Evolutionary conservation across 2,888 invertebrate genomes (phyloP).

Genomic region (Mythimna impura): DNA sequence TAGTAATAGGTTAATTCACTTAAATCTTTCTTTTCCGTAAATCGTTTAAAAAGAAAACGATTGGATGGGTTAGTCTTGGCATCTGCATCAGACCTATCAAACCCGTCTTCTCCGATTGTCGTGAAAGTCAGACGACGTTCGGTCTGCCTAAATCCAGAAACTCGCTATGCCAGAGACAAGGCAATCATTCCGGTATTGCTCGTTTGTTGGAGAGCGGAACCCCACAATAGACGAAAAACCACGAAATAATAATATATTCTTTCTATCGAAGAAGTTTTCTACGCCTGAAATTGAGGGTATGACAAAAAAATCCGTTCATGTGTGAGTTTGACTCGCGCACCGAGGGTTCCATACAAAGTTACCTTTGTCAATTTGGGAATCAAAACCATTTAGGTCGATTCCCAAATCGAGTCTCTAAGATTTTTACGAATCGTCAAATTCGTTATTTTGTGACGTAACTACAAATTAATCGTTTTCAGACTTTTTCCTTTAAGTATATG

Average conservation of each 20-base stretch:
- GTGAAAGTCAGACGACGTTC: constrained; percentile 43
- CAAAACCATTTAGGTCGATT: no score
- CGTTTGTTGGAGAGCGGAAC: constrained; percentile 31
- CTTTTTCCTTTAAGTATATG: no score
- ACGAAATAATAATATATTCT: not conserved
- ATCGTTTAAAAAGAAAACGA: not conserved
- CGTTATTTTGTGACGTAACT: no score
- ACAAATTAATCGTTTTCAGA: no score
- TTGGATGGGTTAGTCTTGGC: not conserved
- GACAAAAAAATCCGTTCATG: not conserved
- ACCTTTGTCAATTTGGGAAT: no score
- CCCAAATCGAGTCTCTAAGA: no score
- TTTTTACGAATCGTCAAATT: not conserved
- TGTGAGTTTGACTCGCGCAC: no score
- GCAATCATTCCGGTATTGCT: constrained; percentile 21
- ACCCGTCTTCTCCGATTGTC: constrained; percentile 26
- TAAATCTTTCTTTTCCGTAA: not conserved
- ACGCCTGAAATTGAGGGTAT: not conserved
- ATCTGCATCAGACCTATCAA: constrained; percentile 2
- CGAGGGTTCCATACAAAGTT: no score
- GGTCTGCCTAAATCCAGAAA: constrained; percentile 48
- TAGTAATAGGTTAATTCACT: not conserved
- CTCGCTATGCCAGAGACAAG: constrained; percentile 32
- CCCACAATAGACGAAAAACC: constrained; percentile 21
- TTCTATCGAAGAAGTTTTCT: not conserved